Evolutionary conservation across 2,113 vertebrate genomes (phyloP).

Genomic region (Bos indicus): DNA sequence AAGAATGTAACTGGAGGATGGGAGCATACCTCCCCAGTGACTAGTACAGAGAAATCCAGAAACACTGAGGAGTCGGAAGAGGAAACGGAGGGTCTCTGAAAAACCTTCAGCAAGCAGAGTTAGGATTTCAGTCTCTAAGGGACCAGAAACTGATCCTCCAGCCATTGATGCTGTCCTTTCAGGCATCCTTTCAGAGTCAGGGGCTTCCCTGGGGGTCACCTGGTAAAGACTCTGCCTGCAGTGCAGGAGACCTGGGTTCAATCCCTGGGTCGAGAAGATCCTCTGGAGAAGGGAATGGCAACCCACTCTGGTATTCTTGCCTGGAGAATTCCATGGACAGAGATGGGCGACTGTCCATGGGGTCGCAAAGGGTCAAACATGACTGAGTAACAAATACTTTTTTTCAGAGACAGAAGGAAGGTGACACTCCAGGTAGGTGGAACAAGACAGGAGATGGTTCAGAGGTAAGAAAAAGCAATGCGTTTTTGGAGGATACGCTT

Average conservation of each 20-base stretch:
- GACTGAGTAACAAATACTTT: not conserved
- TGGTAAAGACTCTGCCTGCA: not conserved
- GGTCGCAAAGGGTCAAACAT: not conserved
- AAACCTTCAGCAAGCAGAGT: not conserved
- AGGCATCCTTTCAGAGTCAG: not conserved
- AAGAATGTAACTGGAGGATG: not conserved
- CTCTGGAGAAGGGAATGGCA: not conserved
- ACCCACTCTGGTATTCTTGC: not conserved
- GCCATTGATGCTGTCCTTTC: not conserved
- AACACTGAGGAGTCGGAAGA: not conserved
- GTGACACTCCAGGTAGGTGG: not conserved
- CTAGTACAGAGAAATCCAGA: not conserved
- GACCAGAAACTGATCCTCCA: not conserved
- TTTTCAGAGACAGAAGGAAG: not conserved
- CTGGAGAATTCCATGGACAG: not conserved
- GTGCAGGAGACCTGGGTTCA: not conserved
- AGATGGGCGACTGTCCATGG: not conserved
- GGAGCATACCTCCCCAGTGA: not conserved
- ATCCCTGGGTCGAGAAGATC: not conserved
- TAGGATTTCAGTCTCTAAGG: not conserved
- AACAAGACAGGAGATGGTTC: not conserved
- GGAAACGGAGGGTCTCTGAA: not conserved
- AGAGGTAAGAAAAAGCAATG: not conserved
- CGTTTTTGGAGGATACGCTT: not conserved
- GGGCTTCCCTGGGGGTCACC: not conserved